Evolutionary conservation across 2,888 invertebrate genomes (phyloP).

Genomic region (Leptothorax acervorum): DNA sequence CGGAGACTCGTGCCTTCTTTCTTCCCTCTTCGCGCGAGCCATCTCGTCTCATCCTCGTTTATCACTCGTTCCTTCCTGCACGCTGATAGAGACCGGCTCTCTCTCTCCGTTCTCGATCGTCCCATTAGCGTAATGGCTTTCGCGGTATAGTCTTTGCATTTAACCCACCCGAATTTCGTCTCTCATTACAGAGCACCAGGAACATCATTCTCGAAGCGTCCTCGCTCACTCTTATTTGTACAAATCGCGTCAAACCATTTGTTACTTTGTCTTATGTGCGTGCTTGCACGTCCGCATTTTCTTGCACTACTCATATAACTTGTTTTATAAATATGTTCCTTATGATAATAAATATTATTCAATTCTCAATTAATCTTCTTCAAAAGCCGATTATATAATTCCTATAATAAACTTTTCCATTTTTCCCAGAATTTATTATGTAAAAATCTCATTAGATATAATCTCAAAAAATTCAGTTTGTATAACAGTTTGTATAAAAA

Average conservation of each 20-base stretch:
- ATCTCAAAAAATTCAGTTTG: background rate
- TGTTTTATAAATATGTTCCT: background rate
- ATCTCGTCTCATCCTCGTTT: conserved; percentile 20
- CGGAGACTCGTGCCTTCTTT: conserved; percentile 42
- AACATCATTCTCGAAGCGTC: background rate
- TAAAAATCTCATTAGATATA: background rate
- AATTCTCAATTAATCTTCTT: background rate
- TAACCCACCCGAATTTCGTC: conserved; percentile 72
- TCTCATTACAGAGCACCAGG: conserved; percentile 22
- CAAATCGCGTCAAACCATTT: background rate
- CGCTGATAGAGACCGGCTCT: conserved; percentile 79
- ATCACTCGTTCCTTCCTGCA: conserved; percentile 60
- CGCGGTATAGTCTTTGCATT: conserved; percentile 79
- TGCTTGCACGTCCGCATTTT: background rate
- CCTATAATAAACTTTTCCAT: background rate
- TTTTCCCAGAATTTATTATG: background rate
- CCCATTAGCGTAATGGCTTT: conserved; percentile 83
- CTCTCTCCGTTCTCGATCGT: conserved; percentile 70
- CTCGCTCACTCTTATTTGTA: background rate
- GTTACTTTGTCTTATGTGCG: background rate
- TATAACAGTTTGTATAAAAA: background rate
- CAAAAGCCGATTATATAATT: background rate
- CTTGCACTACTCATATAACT: background rate
- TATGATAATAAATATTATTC: background rate
- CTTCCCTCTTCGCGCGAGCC: conserved; percentile 47